Base-by-base conservation (phyloP, 2,888 invertebrate species). In the Lasioglossum leucozonium region DNA sequence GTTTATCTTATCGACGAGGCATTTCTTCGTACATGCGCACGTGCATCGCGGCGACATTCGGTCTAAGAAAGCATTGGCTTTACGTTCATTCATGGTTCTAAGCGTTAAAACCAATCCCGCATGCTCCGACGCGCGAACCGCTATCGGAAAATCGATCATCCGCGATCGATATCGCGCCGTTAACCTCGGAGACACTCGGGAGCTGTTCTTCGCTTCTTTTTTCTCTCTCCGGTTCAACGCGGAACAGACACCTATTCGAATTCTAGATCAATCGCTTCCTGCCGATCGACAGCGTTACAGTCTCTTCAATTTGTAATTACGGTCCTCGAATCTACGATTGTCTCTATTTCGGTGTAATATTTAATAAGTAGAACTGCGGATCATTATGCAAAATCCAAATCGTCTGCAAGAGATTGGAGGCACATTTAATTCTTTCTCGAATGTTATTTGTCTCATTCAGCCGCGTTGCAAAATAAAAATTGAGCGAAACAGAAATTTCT, bases 1-100 rank as follows among this genome's bases (percentile, higher is more conserved):
- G 34, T 69, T 89, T 89, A 89, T 88, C 89, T 89, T 89, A 89
- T 89, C 89, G 44, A n/a, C 44, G 47, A 26, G 40, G 10, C 34
- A 10, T 51, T 77, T 16, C 26, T 51, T 16, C 16, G 67, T 51
- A 77, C 51, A 65, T 65, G 62, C 78, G 77, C 78, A 76, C 74
- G 44, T 74, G 65, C 30, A 65, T 37, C 80, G 55, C n/a, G 55
- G 79, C 82, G 89, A 84, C 82, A 62, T 81, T 83, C 77, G 71
- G 82, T 81, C 87, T 78, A 74, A 79, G 75, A 77, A 83, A 79
- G 83, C 80, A 81, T 69, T n/a, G 77, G 82, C 87, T 34, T 62
- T 73, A 58, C 73, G 69, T 83, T 89, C 84, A 82, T 89, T 80
- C 72, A 88, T 51, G 77, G 72, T 18, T 37, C 37, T 47, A 16